Evolutionary conservation across 2,888 invertebrate genomes (phyloP), one percentile per base, ranked within the genome.

Genomic region (Aethes cnicana): DNA sequence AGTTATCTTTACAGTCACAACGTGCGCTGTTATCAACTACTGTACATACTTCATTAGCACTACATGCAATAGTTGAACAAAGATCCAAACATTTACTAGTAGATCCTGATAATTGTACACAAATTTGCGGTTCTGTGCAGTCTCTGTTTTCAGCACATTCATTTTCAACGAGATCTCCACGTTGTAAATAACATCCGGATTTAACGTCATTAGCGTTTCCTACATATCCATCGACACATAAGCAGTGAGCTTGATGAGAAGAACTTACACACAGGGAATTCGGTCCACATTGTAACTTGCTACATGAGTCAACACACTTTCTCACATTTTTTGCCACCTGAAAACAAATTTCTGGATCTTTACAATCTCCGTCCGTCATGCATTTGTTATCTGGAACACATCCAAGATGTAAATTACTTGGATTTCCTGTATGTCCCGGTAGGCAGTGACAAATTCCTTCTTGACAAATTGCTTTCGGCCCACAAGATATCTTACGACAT

Each of bases 201-300:
- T 92, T 91, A 12, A 96, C 87, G 76, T 97, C 95, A 59, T 93
- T 94, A 0, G 97, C 96, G 79, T 95, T 95, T 18, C 97, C 97
- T 43, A 91, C 84, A 72, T 93, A 96, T 0, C 95, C 96, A 56
- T 96, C 94, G 16, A 94, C 91, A 72, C 97, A 97, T 54, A 97
- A 93, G 71, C 97, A 97, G 21, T 95, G 93, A 1, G 97, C 95
- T 56, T 95, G 92, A 77, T 97, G 97, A 69, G 94, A 94, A 66
- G 95, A 93, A 9, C 95, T 93, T 4, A 96, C 92, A 73, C 97
- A 97, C 1, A 96, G 80, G 2, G 97, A 96, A 77, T 97, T 97
- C 0, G 97, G 96, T 7, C 97, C 97, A 73, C 97, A 97, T 67
- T 96, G 96, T 21, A 95, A 90, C 83, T 96, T 96, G 58, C 94